phyloP scores from a whole-genome alignment of 2,797 vertebrate genomes.

The Kryptopterus vitreolus region DNA sequence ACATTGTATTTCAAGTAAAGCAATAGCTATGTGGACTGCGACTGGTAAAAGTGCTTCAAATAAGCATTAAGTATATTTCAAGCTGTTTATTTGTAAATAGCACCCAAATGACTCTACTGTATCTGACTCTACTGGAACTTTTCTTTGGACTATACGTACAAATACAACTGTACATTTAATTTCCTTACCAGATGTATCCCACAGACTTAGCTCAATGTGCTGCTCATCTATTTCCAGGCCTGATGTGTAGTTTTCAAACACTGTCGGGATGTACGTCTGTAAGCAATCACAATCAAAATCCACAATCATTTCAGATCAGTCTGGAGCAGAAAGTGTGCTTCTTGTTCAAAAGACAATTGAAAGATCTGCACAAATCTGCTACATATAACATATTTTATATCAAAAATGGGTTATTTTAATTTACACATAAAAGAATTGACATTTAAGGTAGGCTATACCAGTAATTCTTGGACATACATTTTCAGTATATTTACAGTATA shows the following conservation, averaged over 20 bases:
- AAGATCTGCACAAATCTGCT: neutral
- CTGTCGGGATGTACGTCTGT: slow-evolving; percentile 92
- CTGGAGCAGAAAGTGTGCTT: neutral
- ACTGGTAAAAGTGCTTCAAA: slow-evolving; percentile 2
- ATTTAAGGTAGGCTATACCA: too few relatives aligned
- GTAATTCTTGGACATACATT: too few relatives aligned
- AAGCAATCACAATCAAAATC: slow-evolving; percentile 31
- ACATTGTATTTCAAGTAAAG: neutral
- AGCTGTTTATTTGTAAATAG: neutral
- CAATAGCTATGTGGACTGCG: too few relatives aligned
- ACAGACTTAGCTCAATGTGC: slow-evolving; percentile 92
- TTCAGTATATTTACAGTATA: too few relatives aligned
- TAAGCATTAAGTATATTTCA: neutral
- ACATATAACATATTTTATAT: too few relatives aligned
- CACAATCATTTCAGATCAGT: neutral
- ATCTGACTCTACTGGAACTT: neutral
- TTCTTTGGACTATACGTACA: neutral
- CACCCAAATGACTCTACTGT: neutral
- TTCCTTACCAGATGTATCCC: slow-evolving; percentile 92
- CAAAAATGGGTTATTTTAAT: too few relatives aligned
- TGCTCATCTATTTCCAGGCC: slow-evolving; percentile 90
- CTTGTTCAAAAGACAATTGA: neutral
- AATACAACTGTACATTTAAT: neutral
- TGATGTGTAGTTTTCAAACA: slow-evolving; percentile 96
- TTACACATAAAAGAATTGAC: too few relatives aligned